These are phyloP conservation scores for Polyergus mexicanus DNA, from an alignment of 1,140 invertebrate genomes.

Conservation along the genomic window DNA sequence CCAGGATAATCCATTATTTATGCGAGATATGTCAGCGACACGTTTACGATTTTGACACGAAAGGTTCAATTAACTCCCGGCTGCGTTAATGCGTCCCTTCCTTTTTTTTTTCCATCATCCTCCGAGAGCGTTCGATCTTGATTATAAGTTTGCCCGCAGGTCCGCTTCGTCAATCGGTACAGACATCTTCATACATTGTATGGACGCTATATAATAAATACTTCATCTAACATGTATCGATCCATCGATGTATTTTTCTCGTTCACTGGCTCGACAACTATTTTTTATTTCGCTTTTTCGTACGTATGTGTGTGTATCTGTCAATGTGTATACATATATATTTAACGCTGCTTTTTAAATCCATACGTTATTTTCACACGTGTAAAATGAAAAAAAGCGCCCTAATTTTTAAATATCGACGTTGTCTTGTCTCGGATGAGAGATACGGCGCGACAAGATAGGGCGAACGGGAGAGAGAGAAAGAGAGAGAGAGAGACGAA, in stretches of 20 bases:
- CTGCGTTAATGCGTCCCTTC: constrained; percentile 36
- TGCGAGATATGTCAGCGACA: constrained; percentile 63
- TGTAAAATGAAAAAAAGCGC: not conserved
- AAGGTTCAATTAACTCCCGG: constrained; percentile 64
- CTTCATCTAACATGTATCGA: constrained; percentile 53
- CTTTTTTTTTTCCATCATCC: constrained; percentile 50
- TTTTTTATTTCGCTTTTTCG: not conserved
- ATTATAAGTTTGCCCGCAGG: constrained; percentile 54
- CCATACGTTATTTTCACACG: not conserved
- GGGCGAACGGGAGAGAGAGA: not conserved
- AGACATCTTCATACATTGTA: constrained; percentile 55
- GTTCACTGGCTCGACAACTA: not conserved
- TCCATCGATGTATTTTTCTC: constrained; percentile 10
- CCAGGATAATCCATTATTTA: constrained; percentile 50
- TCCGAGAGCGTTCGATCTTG: constrained; percentile 49
- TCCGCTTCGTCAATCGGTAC: constrained; percentile 52
- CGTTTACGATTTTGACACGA: constrained; percentile 63
- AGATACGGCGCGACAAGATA: not conserved
- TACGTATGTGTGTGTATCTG: no score
- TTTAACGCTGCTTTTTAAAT: not conserved
- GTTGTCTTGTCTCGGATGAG: not conserved
- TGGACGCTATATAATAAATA: constrained; percentile 50
- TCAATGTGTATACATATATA: no score
- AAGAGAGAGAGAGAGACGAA: not conserved
- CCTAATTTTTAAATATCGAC: not conserved